Base-by-base conservation (phyloP, 1,140 invertebrate species). In the Solenopsis fugax region DNA sequence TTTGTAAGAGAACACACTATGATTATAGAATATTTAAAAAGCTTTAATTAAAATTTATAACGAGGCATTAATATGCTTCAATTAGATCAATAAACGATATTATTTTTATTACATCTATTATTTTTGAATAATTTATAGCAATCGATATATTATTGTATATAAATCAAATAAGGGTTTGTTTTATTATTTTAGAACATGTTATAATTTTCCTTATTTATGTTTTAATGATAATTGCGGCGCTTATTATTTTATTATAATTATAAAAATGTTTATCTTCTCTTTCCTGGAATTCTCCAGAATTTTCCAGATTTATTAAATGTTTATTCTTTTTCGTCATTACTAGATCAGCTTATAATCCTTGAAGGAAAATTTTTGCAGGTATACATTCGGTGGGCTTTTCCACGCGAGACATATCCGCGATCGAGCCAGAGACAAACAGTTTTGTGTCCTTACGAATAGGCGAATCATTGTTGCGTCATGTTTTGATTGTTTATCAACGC, bases 401-500 rank as follows among this genome's bases (percentile, higher is more conserved):
- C 29, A 29, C 41, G 69, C 37, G 37, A 72, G 24, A 34, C 58
- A 41, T 6, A 34, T 75, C 50, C 60, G 12, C n/a, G 54, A 29
- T 78, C 41, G 13, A 16, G 0, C 13, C 2, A 12, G 65, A 50
- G 65, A 50, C 45, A 50, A 69, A 69, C 41, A 48, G 41, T 50
- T 29, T 52, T 5, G 60, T 24, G 21, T 64, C 16, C 24, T 45
- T 21, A 13, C 62, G 34, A 73, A 73, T 73, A 73, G 18, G 12
- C 54, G 10, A 84, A 62, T 84, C 69, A 75, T 84, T 62, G 54
- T 82, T 72, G 41, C 80, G 69, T 84, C 69, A 84, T 84, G 41
- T 60, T 82, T 82, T 50, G 52, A 84, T 84, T 84, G 69, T 84
- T 84, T 84, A 84, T 84, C 80, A 50, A 75, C 24, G 9, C 24